Evolutionary conservation across 2,797 vertebrate genomes (phyloP), one percentile per base, ranked within the genome.

Genomic region (Eulemur rubriventer): DNA sequence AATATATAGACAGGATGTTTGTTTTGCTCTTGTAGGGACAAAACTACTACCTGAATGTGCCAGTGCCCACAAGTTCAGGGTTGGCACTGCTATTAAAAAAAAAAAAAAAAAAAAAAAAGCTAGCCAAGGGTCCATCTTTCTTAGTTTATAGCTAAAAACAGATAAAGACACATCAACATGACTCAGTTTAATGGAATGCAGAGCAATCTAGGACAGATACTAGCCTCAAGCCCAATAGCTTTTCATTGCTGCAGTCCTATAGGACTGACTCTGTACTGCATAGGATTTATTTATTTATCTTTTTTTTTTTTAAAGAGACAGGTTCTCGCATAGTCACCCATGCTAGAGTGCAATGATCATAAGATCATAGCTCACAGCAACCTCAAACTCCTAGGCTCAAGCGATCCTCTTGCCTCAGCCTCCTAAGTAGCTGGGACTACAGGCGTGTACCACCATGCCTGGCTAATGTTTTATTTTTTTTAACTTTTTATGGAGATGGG

Each of bases 1-100:
- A 46, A 89, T 96, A 33, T 81, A 94, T 57, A 3, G 2, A 94
- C 59, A 96, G 92, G 96, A 78, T 88, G 92, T 98, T 97, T 96
- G 57, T 90, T 18, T 79, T 96, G 69, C 65, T 80, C 20, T 95
- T 63, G 20, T 75, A 82, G 61, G 63, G 63, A 86, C 76, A n/a
- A n/a, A 96, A 84, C 89, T 91, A 63, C 95, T 96, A 91, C 67
- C 22, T 96, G 35, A 82, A 6, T 78, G 41, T 95, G 80, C 91
- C 61, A 80, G 50, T 24, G 38, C 38, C 59, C 84, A n/a, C 83
- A 73, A 50, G 41, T 91, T 89, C 28, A 67, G 82, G 48, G 26
- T 46, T 91, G 52, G 20, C 48, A 94, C 11, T 55, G n/a, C 67
- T 95, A 87, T 48, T 92, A n/a, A 89, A 78, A 63, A 94, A 81